Evolutionary conservation across 2,797 vertebrate genomes (phyloP).

Genomic region (Mycteria americana): DNA sequence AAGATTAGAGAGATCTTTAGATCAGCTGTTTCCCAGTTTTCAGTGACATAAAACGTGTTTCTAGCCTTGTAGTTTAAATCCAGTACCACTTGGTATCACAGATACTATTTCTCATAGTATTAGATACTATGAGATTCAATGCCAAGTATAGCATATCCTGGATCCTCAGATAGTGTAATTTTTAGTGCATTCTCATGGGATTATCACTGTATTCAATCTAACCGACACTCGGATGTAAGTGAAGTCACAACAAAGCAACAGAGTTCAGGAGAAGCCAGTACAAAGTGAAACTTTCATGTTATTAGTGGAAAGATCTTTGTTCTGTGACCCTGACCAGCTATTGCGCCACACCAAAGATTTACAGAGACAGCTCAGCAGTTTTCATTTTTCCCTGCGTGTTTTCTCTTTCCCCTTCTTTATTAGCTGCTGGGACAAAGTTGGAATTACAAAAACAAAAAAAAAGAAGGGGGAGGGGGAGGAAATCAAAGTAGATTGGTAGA

Average conservation of each 20-base stretch:
- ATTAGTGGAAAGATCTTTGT: neutral
- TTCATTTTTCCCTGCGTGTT: neutral
- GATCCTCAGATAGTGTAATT: neutral
- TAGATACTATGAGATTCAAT: neutral
- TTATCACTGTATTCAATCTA: neutral
- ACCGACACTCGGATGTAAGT: neutral
- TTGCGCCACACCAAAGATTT: neutral
- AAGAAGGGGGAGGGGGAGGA: neutral
- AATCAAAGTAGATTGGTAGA: neutral
- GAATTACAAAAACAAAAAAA: neutral
- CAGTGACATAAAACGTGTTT: conserved; percentile 4
- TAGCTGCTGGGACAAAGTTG: neutral
- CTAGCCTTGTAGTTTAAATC: neutral
- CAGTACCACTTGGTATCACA: neutral
- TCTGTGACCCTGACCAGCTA: conserved; percentile 25
- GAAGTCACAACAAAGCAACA: neutral
- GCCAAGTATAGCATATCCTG: neutral
- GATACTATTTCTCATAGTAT: neutral
- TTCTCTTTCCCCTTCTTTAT: neutral
- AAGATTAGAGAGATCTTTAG: neutral
- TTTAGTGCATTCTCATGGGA: neutral
- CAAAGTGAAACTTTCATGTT: neutral
- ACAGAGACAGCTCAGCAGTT: conserved; percentile 19
- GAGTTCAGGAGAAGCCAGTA: neutral
- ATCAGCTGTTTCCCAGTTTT: neutral